Evolutionary conservation across 1,140 invertebrate genomes (phyloP).

Genomic region (Papilio polytes): DNA sequence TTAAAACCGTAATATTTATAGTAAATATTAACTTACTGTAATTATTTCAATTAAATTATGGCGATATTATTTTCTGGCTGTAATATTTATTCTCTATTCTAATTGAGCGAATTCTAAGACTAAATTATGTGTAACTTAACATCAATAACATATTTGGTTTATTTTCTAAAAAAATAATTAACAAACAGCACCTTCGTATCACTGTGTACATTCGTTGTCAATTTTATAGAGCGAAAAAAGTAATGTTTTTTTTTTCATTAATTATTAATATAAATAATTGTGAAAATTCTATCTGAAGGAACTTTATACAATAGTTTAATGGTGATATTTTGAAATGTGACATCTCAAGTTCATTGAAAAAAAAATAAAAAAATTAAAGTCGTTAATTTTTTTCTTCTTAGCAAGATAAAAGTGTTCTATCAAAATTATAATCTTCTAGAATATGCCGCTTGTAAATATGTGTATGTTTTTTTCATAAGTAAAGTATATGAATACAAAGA

Average conservation of each 20-base stretch:
- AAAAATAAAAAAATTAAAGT: neutral
- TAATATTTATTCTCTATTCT: constrained; percentile 52
- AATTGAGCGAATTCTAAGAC: constrained; percentile 73
- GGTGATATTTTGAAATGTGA: neutral
- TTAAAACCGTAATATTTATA: too few relatives aligned
- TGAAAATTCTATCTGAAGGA: constrained; percentile 35
- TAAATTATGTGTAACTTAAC: constrained; percentile 52
- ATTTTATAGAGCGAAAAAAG: constrained; percentile 35
- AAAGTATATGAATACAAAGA: neutral
- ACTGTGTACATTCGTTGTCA: constrained; percentile 64
- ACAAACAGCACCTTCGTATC: constrained; percentile 70
- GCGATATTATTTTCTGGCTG: constrained; percentile 47
- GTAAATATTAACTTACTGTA: too few relatives aligned
- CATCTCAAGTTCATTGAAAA: constrained; percentile 16
- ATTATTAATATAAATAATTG: constrained; percentile 35
- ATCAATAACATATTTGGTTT: constrained; percentile 72
- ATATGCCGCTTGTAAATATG: neutral
- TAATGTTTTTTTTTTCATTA: constrained; percentile 10
- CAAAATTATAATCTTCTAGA: neutral
- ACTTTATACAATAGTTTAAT: constrained; percentile 27
- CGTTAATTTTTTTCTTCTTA: neutral
- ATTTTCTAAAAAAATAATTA: constrained; percentile 64
- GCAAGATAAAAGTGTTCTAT: neutral
- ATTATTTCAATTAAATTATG: constrained; percentile 52
- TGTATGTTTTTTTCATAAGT: neutral